Evolutionary conservation across 2,888 invertebrate species (phyloP).

Genomic region (Prenolepis imparis): DNA sequence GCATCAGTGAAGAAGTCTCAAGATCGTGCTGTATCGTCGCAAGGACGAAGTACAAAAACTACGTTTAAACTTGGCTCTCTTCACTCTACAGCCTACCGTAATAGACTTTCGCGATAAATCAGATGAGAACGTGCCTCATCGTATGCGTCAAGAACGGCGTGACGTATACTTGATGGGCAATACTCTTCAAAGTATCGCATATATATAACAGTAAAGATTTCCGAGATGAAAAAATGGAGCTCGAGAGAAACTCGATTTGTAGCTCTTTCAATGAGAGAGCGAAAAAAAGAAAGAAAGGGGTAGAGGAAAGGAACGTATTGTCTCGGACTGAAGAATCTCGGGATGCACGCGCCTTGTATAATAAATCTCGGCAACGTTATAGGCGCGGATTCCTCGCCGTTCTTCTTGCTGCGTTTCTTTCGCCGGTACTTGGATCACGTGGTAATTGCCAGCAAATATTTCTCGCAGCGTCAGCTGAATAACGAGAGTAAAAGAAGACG

Average conservation of each 20-base stretch:
- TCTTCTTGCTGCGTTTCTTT: slow-evolving; percentile 65
- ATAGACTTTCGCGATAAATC: slow-evolving; percentile 42
- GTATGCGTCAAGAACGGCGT: neutral
- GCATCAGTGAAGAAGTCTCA: neutral
- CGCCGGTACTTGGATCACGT: slow-evolving; percentile 60
- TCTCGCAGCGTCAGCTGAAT: slow-evolving; percentile 71
- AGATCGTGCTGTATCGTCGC: slow-evolving; percentile 53
- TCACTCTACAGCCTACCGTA: neutral
- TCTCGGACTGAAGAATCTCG: slow-evolving; percentile 59
- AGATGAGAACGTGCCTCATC: slow-evolving; percentile 36
- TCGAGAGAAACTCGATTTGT: slow-evolving; percentile 20
- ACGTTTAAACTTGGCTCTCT: slow-evolving; percentile 31
- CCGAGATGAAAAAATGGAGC: neutral
- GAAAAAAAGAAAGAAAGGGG: neutral
- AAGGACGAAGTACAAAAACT: slow-evolving; percentile 29
- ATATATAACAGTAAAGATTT: neutral
- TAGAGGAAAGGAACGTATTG: slow-evolving; percentile 45
- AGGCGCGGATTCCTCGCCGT: slow-evolving; percentile 64
- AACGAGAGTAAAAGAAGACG: slow-evolving; percentile 60
- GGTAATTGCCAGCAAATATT: slow-evolving; percentile 73
- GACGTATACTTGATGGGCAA: neutral
- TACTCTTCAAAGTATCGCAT: neutral
- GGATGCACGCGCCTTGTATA: slow-evolving; percentile 61
- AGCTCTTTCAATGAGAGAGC: slow-evolving; percentile 12
- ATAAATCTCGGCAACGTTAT: slow-evolving; percentile 72